Base-by-base conservation (phyloP, 2,888 invertebrate genomes). In the Thysanoteuthis rhombus region DNA sequence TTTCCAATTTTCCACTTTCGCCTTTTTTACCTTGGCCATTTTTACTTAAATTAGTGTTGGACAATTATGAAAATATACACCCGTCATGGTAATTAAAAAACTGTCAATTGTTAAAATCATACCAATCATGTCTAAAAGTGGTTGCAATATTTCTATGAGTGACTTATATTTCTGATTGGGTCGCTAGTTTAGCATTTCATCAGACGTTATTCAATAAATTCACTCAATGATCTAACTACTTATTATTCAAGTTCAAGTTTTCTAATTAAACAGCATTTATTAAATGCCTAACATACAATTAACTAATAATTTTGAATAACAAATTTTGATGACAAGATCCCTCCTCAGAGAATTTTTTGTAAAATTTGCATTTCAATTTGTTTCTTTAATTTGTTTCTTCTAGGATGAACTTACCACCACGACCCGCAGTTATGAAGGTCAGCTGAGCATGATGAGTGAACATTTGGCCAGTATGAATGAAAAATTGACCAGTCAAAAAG, bases 401-500 rank as follows among this genome's bases (percentile, higher is more conserved):
- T 93, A 98, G 97, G 98, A 98, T 96, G 98, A 98, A 96, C 97
- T 98, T 92, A 97, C 97, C 94, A 98, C 98, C n/a, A 98, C 98
- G 5, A 97, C 97, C 47, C 96, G 97, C 89, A 97, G 97, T 98
- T 97, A 99, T 97, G 98, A 98, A 96, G 97, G 97, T 58, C 98
- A 98, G 96, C 97, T 98, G 93, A 98, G 98, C 95, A 98, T 98
- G 94, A 98, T 98, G 98, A 98, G 98, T 95, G 98, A 98, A 95
- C 98, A 98, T 97, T 97, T 98, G 95, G 98, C 98, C 38, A 98
- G 98, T 93, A 98, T 98, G 97, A 98, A 98, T 97, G 99, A 99
- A 95, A 99, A 98, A 97, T 98, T 99, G 93, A 98, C 99, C 40
- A 97, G 97, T 93, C 98, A 98, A 96, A 98, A 98, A 96, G 98